These are phyloP conservation scores for Aramus guarauna DNA, from an alignment of 2,113 vertebrate species.

Conservation along the genomic window DNA sequence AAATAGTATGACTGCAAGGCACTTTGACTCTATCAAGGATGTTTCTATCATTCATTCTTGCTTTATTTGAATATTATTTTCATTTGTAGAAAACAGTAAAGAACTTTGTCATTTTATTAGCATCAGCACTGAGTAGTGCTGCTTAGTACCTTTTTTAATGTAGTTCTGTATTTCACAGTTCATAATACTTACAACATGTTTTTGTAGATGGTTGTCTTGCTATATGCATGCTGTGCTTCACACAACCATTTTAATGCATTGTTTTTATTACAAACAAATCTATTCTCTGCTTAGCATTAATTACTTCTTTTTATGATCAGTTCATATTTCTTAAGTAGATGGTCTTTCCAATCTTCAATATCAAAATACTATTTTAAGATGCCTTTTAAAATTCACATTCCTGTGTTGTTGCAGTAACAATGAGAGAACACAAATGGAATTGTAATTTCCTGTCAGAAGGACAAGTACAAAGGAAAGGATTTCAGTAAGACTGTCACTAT, in stretches of 20 bases:
- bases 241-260: neutral
- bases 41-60: neutral
- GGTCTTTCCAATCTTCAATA: neutral
- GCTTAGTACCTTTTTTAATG: neutral
- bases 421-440: neutral
- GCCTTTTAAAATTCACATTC: neutral
- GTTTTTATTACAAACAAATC: neutral
- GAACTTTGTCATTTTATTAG: neutral
- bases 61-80: neutral
- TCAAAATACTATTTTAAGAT: neutral
- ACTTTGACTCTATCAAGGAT: neutral
- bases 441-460: neutral
- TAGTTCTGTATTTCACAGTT: neutral
- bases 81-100: neutral
- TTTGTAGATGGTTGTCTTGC: neutral
- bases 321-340: neutral
- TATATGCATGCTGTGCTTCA: neutral
- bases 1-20: neutral
- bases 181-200: fast-evolving
- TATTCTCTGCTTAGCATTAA: neutral
- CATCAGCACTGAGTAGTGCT: neutral
- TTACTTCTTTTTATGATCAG: neutral
- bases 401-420: neutral
- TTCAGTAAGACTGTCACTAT: neutral
- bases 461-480: neutral